phyloP scores from a whole-genome alignment of 2,113 vertebrate species.

The Neogobius melanostomus region DNA sequence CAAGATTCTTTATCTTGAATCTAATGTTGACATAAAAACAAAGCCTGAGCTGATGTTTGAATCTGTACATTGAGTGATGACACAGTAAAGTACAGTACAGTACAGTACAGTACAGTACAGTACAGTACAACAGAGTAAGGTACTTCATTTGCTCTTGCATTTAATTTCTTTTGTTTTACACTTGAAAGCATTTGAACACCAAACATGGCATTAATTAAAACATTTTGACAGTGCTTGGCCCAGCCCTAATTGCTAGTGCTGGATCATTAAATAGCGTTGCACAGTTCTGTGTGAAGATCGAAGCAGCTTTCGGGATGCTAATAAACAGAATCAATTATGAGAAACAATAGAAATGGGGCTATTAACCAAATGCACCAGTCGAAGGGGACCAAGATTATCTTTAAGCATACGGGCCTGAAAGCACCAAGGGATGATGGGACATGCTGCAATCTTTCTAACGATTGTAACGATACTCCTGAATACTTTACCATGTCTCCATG shows the following conservation, averaged over 20 bases:
- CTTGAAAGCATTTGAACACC: neutral
- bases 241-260: constrained; percentile 45
- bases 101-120: neutral
- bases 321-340: constrained; percentile 61
- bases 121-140: neutral
- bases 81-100: no score
- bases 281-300: constrained; percentile 24
- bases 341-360: constrained; percentile 54
- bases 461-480: no score
- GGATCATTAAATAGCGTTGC: constrained; percentile 52
- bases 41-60: no score
- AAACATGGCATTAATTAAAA: constrained; percentile 44
- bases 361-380: constrained; percentile 46
- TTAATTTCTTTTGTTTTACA: neutral
- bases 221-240: constrained; percentile 40
- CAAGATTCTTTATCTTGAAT: no score
- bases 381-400: constrained; percentile 28
- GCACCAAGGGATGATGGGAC: constrained; percentile 24
- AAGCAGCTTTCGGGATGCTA: constrained; percentile 44
- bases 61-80: no score
- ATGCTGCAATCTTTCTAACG: neutral
- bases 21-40: no score
- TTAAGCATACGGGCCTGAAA: constrained; percentile 29
- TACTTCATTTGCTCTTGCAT: neutral
- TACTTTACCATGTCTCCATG: no score